phyloP scores from a whole-genome alignment of 2,888 invertebrate species.

The Nemapogon koenigi region DNA sequence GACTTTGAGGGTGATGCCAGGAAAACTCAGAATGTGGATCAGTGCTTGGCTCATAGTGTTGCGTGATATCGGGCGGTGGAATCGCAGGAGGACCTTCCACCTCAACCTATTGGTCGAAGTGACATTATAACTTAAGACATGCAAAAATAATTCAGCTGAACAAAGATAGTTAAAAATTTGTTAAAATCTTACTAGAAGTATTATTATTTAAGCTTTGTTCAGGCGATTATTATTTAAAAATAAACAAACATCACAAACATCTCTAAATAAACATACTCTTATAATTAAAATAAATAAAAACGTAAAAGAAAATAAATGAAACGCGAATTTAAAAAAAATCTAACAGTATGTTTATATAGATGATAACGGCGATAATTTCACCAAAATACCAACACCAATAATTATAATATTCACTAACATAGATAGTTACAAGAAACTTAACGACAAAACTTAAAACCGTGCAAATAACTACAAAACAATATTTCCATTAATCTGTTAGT shows the following conservation, averaged over 20 bases:
- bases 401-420: conserved; percentile 29
- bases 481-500: conserved; percentile 45
- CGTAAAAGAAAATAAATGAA: too few species aligned
- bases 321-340: background rate
- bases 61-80: conserved; percentile 25
- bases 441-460: conserved; percentile 31
- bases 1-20: conserved; percentile 45
- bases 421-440: too few species aligned
- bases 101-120: conserved; percentile 55
- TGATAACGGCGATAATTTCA: conserved; percentile 38
- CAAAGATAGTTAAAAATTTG: background rate
- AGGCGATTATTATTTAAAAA: conserved; percentile 21
- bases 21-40: conserved; percentile 52
- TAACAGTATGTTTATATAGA: conserved; percentile 39
- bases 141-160: conserved; percentile 28
- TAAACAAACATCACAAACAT: background rate
- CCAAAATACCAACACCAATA: conserved; percentile 63
- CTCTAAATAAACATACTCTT: conserved; percentile 10
- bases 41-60: conserved; percentile 37
- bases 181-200: background rate
- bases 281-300: background rate
- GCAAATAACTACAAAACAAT: conserved; percentile 32
- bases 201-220: conserved; percentile 35
- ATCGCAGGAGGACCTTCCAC: conserved; percentile 28
- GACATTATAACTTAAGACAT: conserved; percentile 52